A percentile compares a stretch with the other conserved stretches of the same genome.
phyloP scores from a whole-genome alignment of 1,140 invertebrate species.

The Trichogramma pretiosum region DNA sequence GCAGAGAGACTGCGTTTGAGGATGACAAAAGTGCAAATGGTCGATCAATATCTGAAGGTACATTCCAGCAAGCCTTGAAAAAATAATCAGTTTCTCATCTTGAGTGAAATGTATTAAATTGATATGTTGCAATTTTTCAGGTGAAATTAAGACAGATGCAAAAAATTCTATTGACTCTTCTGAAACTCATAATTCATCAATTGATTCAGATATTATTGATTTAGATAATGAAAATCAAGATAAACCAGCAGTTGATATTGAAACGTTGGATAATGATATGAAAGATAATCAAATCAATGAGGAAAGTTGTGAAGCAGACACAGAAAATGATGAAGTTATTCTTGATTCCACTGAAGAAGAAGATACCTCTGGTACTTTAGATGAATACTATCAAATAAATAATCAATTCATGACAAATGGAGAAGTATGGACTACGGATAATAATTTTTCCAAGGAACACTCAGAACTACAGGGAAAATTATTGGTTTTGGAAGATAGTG shows the following conservation, averaged over 20 bases:
- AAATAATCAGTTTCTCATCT: no score
- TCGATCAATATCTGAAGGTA: neutral
- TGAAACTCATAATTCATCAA: constrained; percentile 1
- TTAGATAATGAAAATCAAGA: neutral
- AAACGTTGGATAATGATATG: constrained; percentile 11
- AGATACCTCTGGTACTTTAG: constrained; percentile 33
- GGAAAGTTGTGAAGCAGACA: constrained; percentile 13
- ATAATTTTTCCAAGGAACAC: constrained; percentile 31
- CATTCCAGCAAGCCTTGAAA: no score
- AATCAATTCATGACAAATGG: no score
- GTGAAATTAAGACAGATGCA: constrained; percentile 1
- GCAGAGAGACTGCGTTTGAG: constrained; percentile 34
- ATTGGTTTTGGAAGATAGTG: constrained; percentile 56
- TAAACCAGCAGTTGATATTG: constrained; percentile 10
- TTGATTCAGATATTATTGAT: neutral
- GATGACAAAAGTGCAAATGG: constrained; percentile 11
- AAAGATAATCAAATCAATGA: constrained; percentile 11
- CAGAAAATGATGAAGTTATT: constrained; percentile 29
- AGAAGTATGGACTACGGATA: no score
- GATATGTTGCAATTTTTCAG: constrained; percentile 1
- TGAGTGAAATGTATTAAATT: no score
- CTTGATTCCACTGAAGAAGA: constrained; percentile 36
- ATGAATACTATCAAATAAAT: constrained; percentile 35
- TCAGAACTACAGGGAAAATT: constrained; percentile 40
- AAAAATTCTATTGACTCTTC: neutral